These are phyloP conservation scores for Agrotis puta DNA, from an alignment of 2,888 invertebrate species.

Conservation along the genomic window DNA sequence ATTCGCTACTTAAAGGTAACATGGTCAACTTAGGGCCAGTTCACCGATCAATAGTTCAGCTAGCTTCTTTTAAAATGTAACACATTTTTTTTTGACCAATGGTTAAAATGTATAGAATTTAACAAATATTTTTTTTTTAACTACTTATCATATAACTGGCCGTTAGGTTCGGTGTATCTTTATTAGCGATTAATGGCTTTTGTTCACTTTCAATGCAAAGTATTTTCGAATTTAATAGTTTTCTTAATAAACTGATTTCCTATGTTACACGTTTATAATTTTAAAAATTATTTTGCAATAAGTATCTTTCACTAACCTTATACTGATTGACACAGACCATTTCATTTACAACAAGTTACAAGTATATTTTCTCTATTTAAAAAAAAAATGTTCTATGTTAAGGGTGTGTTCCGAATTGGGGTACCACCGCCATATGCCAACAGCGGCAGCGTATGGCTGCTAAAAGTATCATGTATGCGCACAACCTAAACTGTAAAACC, in stretches of 20 bases:
- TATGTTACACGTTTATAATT: not conserved
- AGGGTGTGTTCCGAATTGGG: not conserved
- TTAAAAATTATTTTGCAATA: not conserved
- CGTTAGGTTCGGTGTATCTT: too few relatives aligned
- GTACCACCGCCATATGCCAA: not conserved
- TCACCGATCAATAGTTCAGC: too few relatives aligned
- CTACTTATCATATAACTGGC: too few relatives aligned
- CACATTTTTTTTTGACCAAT: too few relatives aligned
- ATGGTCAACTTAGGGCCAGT: not conserved
- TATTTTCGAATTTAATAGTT: not conserved
- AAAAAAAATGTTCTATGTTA: too few relatives aligned
- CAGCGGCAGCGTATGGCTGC: not conserved
- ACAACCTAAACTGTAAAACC: conserved; percentile 65
- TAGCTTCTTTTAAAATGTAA: too few relatives aligned
- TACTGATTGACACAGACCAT: not conserved
- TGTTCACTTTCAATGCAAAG: not conserved
- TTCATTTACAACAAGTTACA: not conserved
- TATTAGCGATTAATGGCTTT: too few relatives aligned
- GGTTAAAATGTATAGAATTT: too few relatives aligned
- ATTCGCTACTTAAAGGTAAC: not conserved
- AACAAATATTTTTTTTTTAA: too few relatives aligned
- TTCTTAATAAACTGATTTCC: not conserved
- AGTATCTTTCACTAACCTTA: too few relatives aligned
- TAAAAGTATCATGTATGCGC: conserved; percentile 31
- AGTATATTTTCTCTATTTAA: too few relatives aligned